Percentiles rank a stretch among this genome's conserved stretches.
Conservation (phyloP, 2,797 vertebrate species). For the Jordanella pulchra region DNA sequence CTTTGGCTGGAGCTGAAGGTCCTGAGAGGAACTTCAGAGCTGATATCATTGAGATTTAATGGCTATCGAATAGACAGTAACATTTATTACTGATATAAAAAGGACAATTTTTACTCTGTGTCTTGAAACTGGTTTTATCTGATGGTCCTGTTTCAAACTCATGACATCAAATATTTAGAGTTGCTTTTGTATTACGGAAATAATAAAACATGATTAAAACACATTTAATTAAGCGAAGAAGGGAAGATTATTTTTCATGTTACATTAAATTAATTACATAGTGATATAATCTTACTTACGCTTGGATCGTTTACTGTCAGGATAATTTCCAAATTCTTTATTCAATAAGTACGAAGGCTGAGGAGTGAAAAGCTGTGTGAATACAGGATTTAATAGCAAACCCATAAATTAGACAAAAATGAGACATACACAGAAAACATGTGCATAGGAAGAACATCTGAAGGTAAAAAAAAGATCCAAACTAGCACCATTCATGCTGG, state of each 20-base stretch:
- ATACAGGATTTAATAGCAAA: too few species aligned
- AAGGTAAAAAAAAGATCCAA: too few species aligned
- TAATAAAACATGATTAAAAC: neutral
- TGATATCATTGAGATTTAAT: slow-evolving; percentile 54
- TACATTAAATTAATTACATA: neutral
- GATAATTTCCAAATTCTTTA: too few species aligned
- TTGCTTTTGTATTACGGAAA: neutral
- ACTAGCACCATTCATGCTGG: too few species aligned
- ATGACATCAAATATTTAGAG: neutral
- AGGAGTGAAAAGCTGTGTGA: too few species aligned
- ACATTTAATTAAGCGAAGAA: too few species aligned
- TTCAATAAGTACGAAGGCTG: too few species aligned
- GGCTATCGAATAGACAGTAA: slow-evolving; percentile 43
- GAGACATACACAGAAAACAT: too few species aligned
- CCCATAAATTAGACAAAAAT: too few species aligned
- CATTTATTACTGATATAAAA: slow-evolving; percentile 32
- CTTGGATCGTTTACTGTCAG: too few species aligned
- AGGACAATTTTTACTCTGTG: slow-evolving; percentile 35
- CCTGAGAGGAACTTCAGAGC: slow-evolving; percentile 39
- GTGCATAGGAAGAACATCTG: too few species aligned
- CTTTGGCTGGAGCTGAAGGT: slow-evolving; percentile 42
- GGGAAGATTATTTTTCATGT: neutral
- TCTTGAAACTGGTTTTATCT: slow-evolving; percentile 31
- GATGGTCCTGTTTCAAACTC: slow-evolving; percentile 19
- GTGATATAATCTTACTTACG: too few species aligned